Conservation (phyloP, 2,113 vertebrate genomes). For the Cavia porcellus region DNA sequence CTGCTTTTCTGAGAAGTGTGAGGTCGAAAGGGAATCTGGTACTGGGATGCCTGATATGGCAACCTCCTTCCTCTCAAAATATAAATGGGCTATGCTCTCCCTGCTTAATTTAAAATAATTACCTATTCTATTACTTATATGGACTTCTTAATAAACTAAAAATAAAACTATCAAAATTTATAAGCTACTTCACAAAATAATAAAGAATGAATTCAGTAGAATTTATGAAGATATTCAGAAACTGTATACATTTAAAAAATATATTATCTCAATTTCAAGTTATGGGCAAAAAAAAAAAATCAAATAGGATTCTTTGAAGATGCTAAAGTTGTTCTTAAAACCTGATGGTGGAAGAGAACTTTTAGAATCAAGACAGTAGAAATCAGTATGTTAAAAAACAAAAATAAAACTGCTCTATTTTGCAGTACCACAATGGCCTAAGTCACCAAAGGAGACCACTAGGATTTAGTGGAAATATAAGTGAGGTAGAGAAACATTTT, state of each 20-base stretch:
- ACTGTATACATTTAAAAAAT: not conserved
- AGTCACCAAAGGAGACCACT: not conserved
- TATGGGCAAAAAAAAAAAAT: not conserved
- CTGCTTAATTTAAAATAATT: not conserved
- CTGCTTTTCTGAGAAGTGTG: not conserved
- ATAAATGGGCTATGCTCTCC: not conserved
- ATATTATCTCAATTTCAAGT: not conserved
- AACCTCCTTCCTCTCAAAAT: not conserved
- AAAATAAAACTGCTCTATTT: not conserved
- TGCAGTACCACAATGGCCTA: accelerated
- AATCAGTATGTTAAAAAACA: not conserved
- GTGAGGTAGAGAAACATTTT: not conserved
- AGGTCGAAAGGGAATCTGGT: not conserved
- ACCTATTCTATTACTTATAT: not conserved
- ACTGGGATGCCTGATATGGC: not conserved
- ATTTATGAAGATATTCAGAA: not conserved
- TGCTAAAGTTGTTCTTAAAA: not conserved
- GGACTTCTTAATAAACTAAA: not conserved
- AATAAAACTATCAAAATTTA: not conserved
- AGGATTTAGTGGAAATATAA: not conserved
- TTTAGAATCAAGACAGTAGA: not conserved
- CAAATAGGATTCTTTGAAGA: not conserved
- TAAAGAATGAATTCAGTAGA: not conserved
- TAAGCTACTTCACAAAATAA: not conserved
- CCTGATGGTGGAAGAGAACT: not conserved